Conservation (phyloP, 2,888 invertebrate genomes). For the Pseudoips prasinana region DNA sequence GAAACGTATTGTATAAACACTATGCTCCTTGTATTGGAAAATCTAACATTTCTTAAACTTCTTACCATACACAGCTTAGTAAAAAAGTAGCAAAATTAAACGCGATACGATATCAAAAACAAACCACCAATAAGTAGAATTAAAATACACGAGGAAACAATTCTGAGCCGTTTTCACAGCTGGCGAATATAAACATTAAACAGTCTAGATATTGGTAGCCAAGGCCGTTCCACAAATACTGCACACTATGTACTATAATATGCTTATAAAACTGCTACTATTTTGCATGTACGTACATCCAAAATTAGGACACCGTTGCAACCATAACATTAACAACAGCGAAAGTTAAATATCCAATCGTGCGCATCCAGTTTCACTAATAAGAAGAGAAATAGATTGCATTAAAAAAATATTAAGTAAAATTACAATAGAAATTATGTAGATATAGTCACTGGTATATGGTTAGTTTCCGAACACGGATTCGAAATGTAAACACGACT, state of each 20-base stretch:
- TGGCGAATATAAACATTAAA: constrained; percentile 45
- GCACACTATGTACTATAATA: too few species aligned
- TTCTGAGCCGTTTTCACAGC: constrained; percentile 20
- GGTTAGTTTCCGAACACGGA: constrained; percentile 10
- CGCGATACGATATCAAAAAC: too few species aligned
- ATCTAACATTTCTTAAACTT: too few species aligned
- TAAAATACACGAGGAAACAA: constrained; percentile 17
- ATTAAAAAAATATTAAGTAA: constrained; percentile 22
- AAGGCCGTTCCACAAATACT: constrained; percentile 39
- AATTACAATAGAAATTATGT: constrained; percentile 16
- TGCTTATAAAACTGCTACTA: constrained; percentile 15
- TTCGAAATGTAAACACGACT: constrained; percentile 41
- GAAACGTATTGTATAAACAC: too few species aligned
- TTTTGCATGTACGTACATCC: constrained; percentile 22
- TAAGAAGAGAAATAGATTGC: constrained; percentile 26
- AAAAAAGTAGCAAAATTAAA: too few species aligned
- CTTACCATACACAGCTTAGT: too few species aligned
- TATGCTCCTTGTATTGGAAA: too few species aligned
- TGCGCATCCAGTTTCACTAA: constrained; percentile 60
- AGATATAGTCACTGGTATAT: constrained; percentile 27
- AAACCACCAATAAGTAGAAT: too few species aligned
- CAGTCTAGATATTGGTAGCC: constrained; percentile 31
- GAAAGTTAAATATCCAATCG: constrained; percentile 66
- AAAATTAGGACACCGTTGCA: constrained; percentile 34
- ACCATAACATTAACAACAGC: constrained; percentile 42